Evolutionary conservation across 2,113 vertebrate genomes (phyloP).

Genomic region (Morone chrysops): DNA sequence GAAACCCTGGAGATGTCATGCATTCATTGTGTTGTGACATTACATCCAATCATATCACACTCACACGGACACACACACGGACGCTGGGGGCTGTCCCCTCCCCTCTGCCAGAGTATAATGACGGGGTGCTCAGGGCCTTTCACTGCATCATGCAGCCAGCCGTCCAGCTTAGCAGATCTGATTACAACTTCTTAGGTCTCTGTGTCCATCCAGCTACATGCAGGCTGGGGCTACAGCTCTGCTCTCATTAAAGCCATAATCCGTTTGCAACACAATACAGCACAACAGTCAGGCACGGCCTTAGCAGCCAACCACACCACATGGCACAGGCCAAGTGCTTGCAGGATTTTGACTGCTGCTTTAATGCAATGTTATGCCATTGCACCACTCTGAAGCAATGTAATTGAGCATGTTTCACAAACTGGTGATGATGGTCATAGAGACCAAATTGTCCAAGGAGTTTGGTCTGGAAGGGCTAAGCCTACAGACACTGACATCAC

Average conservation of each 20-base stretch:
- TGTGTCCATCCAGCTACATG: slow-evolving; percentile 57
- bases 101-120: slow-evolving; percentile 21
- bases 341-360: slow-evolving; percentile 38
- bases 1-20: not conserved
- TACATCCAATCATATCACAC: slow-evolving; percentile 4
- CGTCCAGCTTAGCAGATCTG: slow-evolving; percentile 73
- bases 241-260: slow-evolving; percentile 71
- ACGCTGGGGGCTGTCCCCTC: slow-evolving; percentile 5
- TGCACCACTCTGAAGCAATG: not conserved
- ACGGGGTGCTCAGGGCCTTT: slow-evolving; percentile 36
- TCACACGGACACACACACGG: not conserved
- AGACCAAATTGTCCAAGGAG: not conserved
- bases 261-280: slow-evolving; percentile 61
- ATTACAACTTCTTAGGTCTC: slow-evolving; percentile 73
- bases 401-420: slow-evolving; percentile 11
- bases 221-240: slow-evolving; percentile 40
- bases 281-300: slow-evolving; percentile 32
- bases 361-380: slow-evolving; percentile 36
- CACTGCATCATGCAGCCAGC: slow-evolving; percentile 47
- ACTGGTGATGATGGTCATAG: not conserved
- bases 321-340: slow-evolving; percentile 10
- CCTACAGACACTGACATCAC: not conserved
- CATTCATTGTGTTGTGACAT: slow-evolving; percentile 6
- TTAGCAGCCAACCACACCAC: slow-evolving; percentile 6
- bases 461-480: not conserved